These are phyloP conservation scores for Spodoptera exigua DNA, from an alignment of 2,888 invertebrate genomes.

Conservation along the genomic window DNA sequence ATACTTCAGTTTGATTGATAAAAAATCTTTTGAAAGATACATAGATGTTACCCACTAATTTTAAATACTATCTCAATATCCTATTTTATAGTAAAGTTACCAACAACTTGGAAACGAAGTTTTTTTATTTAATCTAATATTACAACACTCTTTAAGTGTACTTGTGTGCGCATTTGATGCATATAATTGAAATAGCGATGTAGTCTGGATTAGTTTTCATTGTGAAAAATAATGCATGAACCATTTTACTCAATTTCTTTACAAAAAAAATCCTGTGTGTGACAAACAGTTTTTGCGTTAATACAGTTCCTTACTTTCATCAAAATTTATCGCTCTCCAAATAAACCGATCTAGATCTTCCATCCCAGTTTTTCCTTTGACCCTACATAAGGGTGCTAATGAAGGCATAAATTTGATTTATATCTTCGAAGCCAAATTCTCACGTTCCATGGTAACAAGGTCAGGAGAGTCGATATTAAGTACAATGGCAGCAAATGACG, in stretches of 20 bases:
- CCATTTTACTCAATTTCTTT: too few species aligned
- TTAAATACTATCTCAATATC: too few species aligned
- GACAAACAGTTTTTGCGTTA: constrained; percentile 9
- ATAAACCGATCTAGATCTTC: constrained; percentile 19
- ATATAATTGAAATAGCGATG: too few species aligned
- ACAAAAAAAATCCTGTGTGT: constrained; percentile 14
- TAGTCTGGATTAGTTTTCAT: too few species aligned
- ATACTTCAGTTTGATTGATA: too few species aligned
- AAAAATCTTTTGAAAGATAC: too few species aligned
- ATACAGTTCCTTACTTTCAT: constrained; percentile 12
- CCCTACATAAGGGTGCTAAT: constrained; percentile 36
- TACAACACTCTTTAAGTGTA: neutral
- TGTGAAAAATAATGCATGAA: too few species aligned
- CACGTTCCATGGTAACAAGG: constrained; percentile 34
- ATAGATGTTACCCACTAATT: too few species aligned
- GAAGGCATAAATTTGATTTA: constrained; percentile 55
- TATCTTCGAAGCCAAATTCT: constrained; percentile 33
- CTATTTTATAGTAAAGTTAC: too few species aligned
- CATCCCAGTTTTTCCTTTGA: constrained; percentile 16
- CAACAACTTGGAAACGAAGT: too few species aligned
- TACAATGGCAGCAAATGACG: constrained; percentile 52
- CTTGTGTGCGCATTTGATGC: too few species aligned
- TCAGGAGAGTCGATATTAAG: constrained; percentile 26
- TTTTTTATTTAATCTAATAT: neutral
- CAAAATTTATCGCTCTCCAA: constrained; percentile 1